phyloP scores from a whole-genome alignment of 2,797 vertebrate genomes.

The Tapera naevia region DNA sequence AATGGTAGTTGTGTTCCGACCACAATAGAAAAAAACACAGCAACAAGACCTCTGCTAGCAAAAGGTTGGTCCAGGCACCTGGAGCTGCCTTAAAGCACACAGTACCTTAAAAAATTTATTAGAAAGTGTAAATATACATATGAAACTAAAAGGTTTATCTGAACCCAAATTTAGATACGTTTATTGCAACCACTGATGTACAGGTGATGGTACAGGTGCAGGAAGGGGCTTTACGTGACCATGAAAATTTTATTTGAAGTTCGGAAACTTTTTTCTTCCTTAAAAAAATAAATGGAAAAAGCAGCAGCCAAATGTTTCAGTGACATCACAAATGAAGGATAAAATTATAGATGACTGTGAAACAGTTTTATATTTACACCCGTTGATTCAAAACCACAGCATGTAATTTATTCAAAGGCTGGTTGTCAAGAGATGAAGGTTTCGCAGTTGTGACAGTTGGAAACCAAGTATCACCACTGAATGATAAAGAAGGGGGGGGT shows the following conservation, averaged over 20 bases:
- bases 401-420: background rate
- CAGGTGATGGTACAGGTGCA: background rate
- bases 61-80: background rate
- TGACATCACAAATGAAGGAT: background rate
- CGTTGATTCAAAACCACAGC: background rate
- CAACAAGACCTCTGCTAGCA: background rate
- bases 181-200: background rate
- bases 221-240: background rate
- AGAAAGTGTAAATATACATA: background rate
- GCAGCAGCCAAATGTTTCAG: background rate
- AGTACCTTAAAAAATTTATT: background rate
- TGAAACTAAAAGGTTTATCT: background rate
- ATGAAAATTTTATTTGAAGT: background rate
- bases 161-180: background rate
- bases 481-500: background rate
- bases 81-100: background rate
- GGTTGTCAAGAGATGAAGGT: background rate
- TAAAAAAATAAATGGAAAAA: background rate
- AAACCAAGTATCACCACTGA: constrained; percentile 1
- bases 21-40: background rate
- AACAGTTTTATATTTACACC: background rate
- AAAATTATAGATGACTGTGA: background rate
- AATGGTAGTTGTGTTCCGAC: background rate
- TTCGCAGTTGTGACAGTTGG: background rate
- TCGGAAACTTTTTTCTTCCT: background rate